Percentiles rank a stretch among this genome's conserved stretches.
Evolutionary conservation across 2,113 vertebrate genomes (phyloP).

Genomic region (Chinchilla lanigera): DNA sequence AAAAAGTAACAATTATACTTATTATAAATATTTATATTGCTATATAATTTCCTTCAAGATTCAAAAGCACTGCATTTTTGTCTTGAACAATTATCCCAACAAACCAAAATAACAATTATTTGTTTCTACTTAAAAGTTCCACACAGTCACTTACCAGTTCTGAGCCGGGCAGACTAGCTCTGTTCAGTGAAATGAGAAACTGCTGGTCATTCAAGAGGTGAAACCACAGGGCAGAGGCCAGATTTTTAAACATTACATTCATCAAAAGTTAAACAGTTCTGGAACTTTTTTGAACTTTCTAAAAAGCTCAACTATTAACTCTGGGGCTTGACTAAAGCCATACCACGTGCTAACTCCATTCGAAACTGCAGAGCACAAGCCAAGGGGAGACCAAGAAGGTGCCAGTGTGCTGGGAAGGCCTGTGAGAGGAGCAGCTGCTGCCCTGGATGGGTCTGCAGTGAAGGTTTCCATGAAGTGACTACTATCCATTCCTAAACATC

Average conservation of each 20-base stretch:
- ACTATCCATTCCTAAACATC: background rate
- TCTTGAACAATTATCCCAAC: conserved; percentile 32
- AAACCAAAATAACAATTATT: conserved; percentile 1
- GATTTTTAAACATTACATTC: background rate
- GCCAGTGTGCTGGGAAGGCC: background rate
- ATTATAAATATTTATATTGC: background rate
- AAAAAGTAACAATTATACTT: conserved; percentile 33
- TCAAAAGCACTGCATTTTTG: background rate
- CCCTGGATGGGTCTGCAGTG: background rate
- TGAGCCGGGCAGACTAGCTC: background rate
- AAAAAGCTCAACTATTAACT: conserved; percentile 63
- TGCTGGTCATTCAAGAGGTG: background rate
- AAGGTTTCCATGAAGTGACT: background rate
- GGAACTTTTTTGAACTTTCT: conserved; percentile 44
- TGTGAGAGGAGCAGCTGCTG: conserved; percentile 48
- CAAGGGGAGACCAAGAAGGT: background rate
- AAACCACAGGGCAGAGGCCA: background rate
- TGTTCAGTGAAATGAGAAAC: background rate
- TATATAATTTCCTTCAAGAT: background rate
- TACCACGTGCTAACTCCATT: background rate
- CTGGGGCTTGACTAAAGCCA: background rate
- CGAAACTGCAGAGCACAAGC: background rate
- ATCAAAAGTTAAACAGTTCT: conserved; percentile 64
- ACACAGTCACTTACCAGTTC: background rate
- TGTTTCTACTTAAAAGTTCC: background rate